phyloP scores from a whole-genome alignment of 2,113 vertebrate species.

The Macroglossus sobrinus region DNA sequence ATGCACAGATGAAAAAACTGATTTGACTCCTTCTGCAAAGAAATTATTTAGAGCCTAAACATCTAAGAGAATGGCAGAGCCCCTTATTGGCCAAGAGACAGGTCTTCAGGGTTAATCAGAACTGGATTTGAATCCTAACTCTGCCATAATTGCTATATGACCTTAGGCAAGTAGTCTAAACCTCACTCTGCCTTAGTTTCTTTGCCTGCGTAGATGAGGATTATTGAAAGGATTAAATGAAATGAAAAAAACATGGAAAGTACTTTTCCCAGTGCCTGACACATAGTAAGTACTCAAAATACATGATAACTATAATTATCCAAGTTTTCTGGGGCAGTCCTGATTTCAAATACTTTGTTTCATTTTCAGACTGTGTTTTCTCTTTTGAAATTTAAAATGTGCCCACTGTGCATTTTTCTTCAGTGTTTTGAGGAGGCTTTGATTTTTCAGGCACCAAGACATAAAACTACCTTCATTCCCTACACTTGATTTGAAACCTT shows the following conservation, averaged over 20 bases:
- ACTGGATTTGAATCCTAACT: background rate
- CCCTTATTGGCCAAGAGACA: background rate
- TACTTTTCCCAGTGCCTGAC: conserved; percentile 27
- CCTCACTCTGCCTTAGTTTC: background rate
- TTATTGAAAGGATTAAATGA: conserved; percentile 49
- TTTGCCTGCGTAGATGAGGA: background rate
- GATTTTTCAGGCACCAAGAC: conserved; percentile 24
- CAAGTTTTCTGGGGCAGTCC: conserved; percentile 54
- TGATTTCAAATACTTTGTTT: conserved; percentile 59
- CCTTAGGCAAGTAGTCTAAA: background rate
- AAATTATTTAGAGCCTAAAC: conserved; percentile 12
- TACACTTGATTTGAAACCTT: conserved; percentile 27
- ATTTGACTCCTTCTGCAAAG: background rate
- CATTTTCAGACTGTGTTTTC: conserved; percentile 41
- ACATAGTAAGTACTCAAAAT: conserved; percentile 57
- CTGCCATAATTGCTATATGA: background rate
- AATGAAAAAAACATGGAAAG: conserved; percentile 6
- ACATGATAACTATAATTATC: conserved; percentile 48
- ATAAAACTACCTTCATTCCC: background rate
- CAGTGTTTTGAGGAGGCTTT: conserved; percentile 37
- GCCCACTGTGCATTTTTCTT: conserved; percentile 45
- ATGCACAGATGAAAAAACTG: conserved; percentile 4
- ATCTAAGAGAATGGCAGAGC: background rate
- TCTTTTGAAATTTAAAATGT: conserved; percentile 56
- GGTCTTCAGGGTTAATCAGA: background rate